Percentiles rank a stretch among this genome's conserved stretches.
Conservation (phyloP, 2,888 invertebrate species). For the Hedya salicella region DNA sequence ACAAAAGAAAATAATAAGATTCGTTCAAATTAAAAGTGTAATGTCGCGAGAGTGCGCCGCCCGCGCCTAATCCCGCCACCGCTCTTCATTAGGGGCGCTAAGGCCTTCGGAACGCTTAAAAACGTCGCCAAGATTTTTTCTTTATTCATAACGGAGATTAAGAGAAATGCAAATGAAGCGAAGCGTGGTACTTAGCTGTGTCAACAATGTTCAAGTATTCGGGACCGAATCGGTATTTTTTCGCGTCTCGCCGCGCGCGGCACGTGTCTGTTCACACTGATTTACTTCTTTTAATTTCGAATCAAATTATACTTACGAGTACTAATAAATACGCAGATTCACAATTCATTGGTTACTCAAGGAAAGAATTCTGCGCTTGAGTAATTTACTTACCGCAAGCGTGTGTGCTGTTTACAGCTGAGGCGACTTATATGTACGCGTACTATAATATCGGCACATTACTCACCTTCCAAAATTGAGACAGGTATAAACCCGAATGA, state of each 20-base stretch:
- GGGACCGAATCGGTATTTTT: conserved; percentile 57
- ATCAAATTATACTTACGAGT: conserved; percentile 34
- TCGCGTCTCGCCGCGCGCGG: conserved; percentile 53
- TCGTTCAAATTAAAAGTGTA: conserved; percentile 90
- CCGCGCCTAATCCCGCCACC: conserved; percentile 72
- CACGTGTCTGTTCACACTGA: conserved; percentile 48
- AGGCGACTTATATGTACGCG: background rate
- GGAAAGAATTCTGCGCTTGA: conserved; percentile 23
- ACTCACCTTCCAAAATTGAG: too few relatives aligned
- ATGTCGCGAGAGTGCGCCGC: conserved; percentile 81
- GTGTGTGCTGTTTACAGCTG: background rate
- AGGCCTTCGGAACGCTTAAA: conserved; percentile 72
- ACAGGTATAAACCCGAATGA: too few relatives aligned
- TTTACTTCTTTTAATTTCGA: conserved; percentile 40
- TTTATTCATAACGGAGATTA: conserved; percentile 85
- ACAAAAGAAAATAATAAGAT: conserved; percentile 89
- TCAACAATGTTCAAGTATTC: conserved; percentile 74
- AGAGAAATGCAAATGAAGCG: conserved; percentile 84
- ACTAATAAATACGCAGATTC: conserved; percentile 35
- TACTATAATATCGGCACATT: background rate
- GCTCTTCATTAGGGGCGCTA: conserved; percentile 79
- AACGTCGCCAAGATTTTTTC: conserved; percentile 81
- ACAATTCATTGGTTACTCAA: conserved; percentile 28
- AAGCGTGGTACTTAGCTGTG: conserved; percentile 83
- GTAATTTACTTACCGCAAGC: conserved; percentile 17